Evolutionary conservation across 2,888 invertebrate genomes (phyloP), one percentile per base, ranked within the genome.

Genomic region (Scaptomyza caliginosa): DNA sequence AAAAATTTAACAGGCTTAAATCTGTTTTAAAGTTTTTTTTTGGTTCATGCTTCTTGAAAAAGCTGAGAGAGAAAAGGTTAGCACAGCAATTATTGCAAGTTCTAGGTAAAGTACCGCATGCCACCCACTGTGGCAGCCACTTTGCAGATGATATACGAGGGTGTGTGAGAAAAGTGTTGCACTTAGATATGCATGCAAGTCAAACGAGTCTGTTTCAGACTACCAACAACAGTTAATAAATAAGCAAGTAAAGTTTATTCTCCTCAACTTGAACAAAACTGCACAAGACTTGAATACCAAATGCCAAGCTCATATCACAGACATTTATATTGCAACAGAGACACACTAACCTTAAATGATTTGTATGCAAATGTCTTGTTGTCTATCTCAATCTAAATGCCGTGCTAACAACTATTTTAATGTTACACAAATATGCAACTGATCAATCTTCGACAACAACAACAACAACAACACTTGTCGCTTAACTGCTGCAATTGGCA

Each of bases 71-170:
- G 3, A 32, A 13, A 13, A 2, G 19, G 34, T 16, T 34, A 34
- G 3, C 26, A 17, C 45, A 59, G 45, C 70, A 72, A 75, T 75
- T 54, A 66, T 66, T 59, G 59, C 56, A 59, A 60, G 23, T 73
- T 75, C 42, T 32, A 6, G 13, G 48, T 43, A 69, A 67, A 70
- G 48, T 51, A 8, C 10, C 19, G 36, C 40, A 36, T 40, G 45
- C 49, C 69, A 60, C 45, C 46, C 50, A 57, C n/a, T 11, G 46
- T 6, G 21, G 40, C 17, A 11, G 8, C 4, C n/a, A 5, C 21
- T n/a, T n/a, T n/a, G 32, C 13, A 13, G 1, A 28, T 11, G 28
- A 16, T 5, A 13, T 5, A 32, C n/a, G 34, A 1, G 34, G 13
- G 3, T 34, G 13, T 8, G 19, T 23, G 46, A 46, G 26, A 46